These are phyloP conservation scores for Pongo abelii DNA, from an alignment of 2,113 vertebrate genomes.

Conservation along the genomic window DNA sequence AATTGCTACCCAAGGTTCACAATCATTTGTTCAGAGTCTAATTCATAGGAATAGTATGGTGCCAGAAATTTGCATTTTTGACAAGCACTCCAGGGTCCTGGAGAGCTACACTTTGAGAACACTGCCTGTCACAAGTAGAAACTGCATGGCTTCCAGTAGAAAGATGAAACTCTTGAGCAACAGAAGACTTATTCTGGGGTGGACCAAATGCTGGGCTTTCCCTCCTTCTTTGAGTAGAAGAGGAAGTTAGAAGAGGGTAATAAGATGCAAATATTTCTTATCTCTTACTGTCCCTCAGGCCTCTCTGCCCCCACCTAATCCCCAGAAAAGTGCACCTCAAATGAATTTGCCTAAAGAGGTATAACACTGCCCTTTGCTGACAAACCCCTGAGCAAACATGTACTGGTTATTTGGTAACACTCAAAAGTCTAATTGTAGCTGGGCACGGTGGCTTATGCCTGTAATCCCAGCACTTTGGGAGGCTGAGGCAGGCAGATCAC, in stretches of 20 bases:
- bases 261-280: not conserved
- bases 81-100: not conserved
- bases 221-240: not conserved
- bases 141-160: not conserved
- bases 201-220: not conserved
- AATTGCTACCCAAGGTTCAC: not conserved
- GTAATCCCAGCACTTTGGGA: too few relatives aligned
- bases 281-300: not conserved
- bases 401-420: rapidly evolving
- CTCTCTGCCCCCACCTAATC: not conserved
- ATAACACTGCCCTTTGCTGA: not conserved
- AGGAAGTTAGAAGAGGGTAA: not conserved
- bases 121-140: not conserved
- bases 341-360: not conserved
- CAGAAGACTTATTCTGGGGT: not conserved
- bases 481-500: too few relatives aligned
- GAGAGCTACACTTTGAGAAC: not conserved
- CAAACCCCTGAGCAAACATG: not conserved
- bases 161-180: too few relatives aligned
- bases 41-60: not conserved
- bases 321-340: not conserved
- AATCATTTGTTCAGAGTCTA: not conserved
- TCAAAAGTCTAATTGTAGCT: not conserved
- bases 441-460: too few relatives aligned
- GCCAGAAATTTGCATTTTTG: not conserved